These are phyloP conservation scores for Entelurus aequoreus DNA, from an alignment of 2,113 vertebrate genomes.

Conservation along the genomic window DNA sequence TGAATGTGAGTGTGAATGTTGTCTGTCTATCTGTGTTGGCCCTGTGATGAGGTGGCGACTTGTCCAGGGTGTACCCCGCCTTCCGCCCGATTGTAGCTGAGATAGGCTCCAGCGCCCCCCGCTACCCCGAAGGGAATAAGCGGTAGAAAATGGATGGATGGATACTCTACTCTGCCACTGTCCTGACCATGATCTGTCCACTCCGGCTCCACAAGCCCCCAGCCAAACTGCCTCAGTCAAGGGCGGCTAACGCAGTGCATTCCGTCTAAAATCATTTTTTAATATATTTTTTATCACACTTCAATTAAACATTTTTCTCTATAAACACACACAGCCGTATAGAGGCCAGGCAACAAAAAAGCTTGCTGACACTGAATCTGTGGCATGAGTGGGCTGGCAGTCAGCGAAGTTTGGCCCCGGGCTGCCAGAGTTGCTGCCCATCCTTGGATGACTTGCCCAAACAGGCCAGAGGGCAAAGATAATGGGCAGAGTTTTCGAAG, in stretches of 20 bases:
- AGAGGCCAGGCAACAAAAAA: slow-evolving; percentile 13
- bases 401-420: slow-evolving; percentile 33
- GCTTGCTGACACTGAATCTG: slow-evolving; percentile 29
- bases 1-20: too few relatives aligned
- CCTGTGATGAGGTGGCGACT: too few relatives aligned
- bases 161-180: slow-evolving; percentile 25
- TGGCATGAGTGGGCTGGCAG: slow-evolving; percentile 54
- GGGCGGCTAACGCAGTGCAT: slow-evolving; percentile 25
- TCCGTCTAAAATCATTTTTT: background rate
- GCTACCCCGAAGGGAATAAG: too few relatives aligned
- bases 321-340: slow-evolving; percentile 2
- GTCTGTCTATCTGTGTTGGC: too few relatives aligned
- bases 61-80: too few relatives aligned
- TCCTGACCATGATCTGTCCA: slow-evolving; percentile 41
- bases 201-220: slow-evolving; percentile 41
- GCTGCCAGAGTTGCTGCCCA: slow-evolving; percentile 46
- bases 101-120: too few relatives aligned
- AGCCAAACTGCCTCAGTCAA: slow-evolving; percentile 50
- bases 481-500: slow-evolving; percentile 61
- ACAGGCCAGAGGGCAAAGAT: slow-evolving; percentile 60
- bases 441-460: slow-evolving; percentile 58
- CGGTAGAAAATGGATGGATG: too few relatives aligned
- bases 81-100: too few relatives aligned
- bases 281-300: background rate
- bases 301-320: background rate